Percentiles rank a stretch among this genome's conserved stretches.
phyloP scores from a whole-genome alignment of 2,113 vertebrate genomes.

The Platysteira castanea region DNA sequence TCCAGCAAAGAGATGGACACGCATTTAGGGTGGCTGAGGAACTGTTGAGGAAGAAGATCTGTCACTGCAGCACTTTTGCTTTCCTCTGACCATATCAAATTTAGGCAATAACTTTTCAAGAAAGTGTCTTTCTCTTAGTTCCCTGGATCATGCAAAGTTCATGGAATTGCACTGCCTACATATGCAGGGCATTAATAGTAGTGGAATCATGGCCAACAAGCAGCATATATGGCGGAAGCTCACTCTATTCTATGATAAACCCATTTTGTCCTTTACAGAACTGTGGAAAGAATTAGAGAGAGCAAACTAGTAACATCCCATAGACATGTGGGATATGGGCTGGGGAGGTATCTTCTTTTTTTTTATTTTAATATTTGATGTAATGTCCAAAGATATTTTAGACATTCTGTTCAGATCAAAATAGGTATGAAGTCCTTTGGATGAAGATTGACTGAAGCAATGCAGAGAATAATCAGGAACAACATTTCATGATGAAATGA shows the following conservation, averaged over 20 bases:
- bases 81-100: neutral
- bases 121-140: neutral
- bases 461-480: neutral
- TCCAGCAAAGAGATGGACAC: neutral
- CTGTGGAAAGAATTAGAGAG: neutral
- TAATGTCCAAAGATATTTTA: neutral
- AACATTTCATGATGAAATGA: neutral
- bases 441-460: neutral
- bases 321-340: neutral
- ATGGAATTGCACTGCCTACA: neutral
- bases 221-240: neutral
- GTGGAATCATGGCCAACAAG: neutral
- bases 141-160: neutral
- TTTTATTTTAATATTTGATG: neutral
- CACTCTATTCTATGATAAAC: neutral
- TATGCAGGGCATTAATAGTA: neutral
- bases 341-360: neutral
- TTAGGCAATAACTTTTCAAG: neutral
- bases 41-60: neutral
- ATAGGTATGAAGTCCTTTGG: neutral
- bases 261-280: neutral
- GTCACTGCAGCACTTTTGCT: neutral
- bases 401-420: neutral
- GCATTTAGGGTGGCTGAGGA: neutral
- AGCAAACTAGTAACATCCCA: neutral